These are phyloP conservation scores for Tiliacea aurago DNA, from an alignment of 2,888 invertebrate species.

Conservation along the genomic window DNA sequence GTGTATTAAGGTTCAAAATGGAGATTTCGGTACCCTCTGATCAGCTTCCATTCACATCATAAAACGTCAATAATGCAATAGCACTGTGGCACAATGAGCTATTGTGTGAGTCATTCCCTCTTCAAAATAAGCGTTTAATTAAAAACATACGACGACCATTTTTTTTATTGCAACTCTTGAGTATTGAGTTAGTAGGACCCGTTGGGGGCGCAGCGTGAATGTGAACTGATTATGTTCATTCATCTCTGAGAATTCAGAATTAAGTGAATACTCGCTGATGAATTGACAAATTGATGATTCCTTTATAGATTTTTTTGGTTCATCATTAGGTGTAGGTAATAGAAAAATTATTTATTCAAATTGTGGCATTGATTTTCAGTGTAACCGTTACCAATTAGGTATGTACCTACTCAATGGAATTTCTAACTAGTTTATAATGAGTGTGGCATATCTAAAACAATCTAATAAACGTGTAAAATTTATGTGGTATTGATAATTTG, in stretches of 20 bases:
- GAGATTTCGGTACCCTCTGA: slow-evolving; percentile 24
- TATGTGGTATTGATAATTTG: slow-evolving; percentile 42
- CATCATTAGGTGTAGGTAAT: slow-evolving; percentile 60
- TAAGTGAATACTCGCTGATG: slow-evolving; percentile 74
- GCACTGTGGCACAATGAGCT: slow-evolving; percentile 76
- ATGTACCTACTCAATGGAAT: slow-evolving; percentile 19
- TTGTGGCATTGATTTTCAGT: slow-evolving; percentile 41
- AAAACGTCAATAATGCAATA: slow-evolving; percentile 74
- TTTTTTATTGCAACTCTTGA: slow-evolving; percentile 68
- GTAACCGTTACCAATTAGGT: slow-evolving; percentile 29
- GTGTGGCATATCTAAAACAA: slow-evolving; percentile 31
- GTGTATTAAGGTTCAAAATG: slow-evolving; percentile 36
- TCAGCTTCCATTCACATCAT: slow-evolving; percentile 69
- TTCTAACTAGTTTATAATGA: slow-evolving; percentile 17
- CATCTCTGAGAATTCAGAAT: slow-evolving; percentile 69
- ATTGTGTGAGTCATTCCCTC: slow-evolving; percentile 76
- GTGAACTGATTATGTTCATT: slow-evolving; percentile 76
- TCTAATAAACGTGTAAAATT: slow-evolving; percentile 36
- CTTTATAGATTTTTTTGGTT: slow-evolving; percentile 54
- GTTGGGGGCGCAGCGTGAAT: slow-evolving; percentile 69
- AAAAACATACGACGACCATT: slow-evolving; percentile 73
- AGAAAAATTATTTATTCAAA: slow-evolving; percentile 52
- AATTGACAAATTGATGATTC: slow-evolving; percentile 76
- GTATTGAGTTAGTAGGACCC: slow-evolving; percentile 62
- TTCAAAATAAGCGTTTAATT: slow-evolving; percentile 79